Base-by-base conservation (phyloP, 2,113 vertebrate genomes). In the Columba livia region DNA sequence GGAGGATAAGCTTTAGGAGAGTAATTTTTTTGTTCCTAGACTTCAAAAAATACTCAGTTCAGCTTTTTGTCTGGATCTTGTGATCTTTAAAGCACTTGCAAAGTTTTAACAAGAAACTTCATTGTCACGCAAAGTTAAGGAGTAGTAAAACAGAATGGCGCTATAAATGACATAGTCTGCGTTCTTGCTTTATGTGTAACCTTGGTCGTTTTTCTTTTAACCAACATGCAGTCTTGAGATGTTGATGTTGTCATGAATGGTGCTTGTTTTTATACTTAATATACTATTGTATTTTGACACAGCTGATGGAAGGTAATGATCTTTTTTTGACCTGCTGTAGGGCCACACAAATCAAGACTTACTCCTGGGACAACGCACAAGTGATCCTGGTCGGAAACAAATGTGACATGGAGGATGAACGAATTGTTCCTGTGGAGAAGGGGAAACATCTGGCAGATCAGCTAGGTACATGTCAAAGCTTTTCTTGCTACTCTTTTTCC, bases 301-400 rank as follows among this genome's bases (percentile, higher is more conserved):
- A 12, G 48, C 60, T 89, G 88, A n/a, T 88, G 79, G 78, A 78
- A 69, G 5, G 11, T 79, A 77, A 79, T 31, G 12, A 67, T 54
- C 42, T 95, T 60, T 94, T 28, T 86, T 65, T 84, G n/a, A 95
- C 42, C 79, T 90, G 53, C 71, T 86, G 48, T 94, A 99, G 99
- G 99, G 99, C 99, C 44, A 99, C 99, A 38, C 99, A 99, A 97
- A 99, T 99, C 83, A 99, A 99, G 98, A 99, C 99, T 10, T 99
- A 99, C 95, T 99, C 99, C 13, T 99, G 99, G 99, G 99, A 99
- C 96, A 99, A 99, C 11, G 99, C 99, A 15, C 99, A 99, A 95
- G 99, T 99, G 65, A 99, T 99, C 97, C 98, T 99, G 96, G 99
- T 99, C 24, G 99, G 99, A 51, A 99, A 99, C 97, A 99, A 99